Base-by-base conservation (phyloP, 2,888 invertebrate genomes). In the Syrista parreyssii region DNA sequence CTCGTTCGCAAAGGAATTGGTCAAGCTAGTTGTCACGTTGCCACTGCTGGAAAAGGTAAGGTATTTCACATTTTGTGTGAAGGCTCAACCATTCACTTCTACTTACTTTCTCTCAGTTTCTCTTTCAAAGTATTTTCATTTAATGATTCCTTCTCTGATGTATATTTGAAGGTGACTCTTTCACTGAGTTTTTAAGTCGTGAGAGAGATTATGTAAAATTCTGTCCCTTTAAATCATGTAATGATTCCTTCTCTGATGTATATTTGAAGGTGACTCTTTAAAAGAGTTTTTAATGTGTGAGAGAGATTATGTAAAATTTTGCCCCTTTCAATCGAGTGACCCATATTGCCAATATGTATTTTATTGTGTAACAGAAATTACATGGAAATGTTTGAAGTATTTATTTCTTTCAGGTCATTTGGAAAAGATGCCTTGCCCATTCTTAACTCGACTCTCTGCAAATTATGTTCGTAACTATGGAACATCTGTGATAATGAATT, bases 391-490 rank as follows among this genome's bases (percentile, higher is more conserved):
- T 23, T 55, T 23, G 2, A 55, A 23, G 30, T 33, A 1, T 0
- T 33, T 32, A 33, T 33, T 32, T 71, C 31, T 23, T 84, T 55
- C 79, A 88, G 88, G 80, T 72, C 82, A 82, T 76, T 71, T 76
- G 78, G 82, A 75, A 82, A 95, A 92, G 89, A 97, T 97, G 97
- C 96, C 97, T 90, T 98, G 97, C 91, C 97, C 97, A 82, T 97
- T 98, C 92, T 92, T 97, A 88, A 96, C 95, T 86, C 95, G 96
- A 83, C 93, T 97, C 82, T 96, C 96, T 87, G 93, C 95, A 83
- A 94, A 95, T 88, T 97, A 96, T 92, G 94, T 97, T 82, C 95
- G 96, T 84, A 97, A 96, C 92, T 97, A 98, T 92, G 96, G 96
- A 74, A 93, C 95, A 71, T 93, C 93, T 77, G 92, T 98, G 84